These are phyloP conservation scores for Druon quercuslanigerum DNA, from an alignment of 1,140 invertebrate species.

Conservation along the genomic window DNA sequence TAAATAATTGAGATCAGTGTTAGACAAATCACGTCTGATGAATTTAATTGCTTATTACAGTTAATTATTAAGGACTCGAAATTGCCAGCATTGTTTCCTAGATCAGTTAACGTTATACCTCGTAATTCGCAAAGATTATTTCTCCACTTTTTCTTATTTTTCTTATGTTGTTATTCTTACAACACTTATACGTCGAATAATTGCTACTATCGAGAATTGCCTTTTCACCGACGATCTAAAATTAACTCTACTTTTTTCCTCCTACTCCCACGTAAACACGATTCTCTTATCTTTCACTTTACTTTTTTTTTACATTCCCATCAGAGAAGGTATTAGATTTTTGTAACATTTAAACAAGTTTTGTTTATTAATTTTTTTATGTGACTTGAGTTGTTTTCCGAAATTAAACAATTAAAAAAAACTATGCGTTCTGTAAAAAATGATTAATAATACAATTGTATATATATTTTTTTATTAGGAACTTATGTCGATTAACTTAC, in stretches of 20 bases:
- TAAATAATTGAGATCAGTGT: conserved; percentile 38
- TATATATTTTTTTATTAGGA: too few species aligned
- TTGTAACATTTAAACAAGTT: too few species aligned
- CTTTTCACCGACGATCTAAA: not conserved
- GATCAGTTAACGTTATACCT: conserved; percentile 27
- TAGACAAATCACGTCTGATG: conserved; percentile 37
- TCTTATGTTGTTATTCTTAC: not conserved
- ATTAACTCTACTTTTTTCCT: not conserved
- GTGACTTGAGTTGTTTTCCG: too few species aligned
- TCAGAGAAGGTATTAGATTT: too few species aligned
- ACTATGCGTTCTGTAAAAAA: too few species aligned
- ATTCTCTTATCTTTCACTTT: too few species aligned
- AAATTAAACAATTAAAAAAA: too few species aligned
- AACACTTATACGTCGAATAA: not conserved
- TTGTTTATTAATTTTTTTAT: too few species aligned
- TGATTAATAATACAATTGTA: too few species aligned
- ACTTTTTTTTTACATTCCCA: too few species aligned
- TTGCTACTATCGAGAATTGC: not conserved
- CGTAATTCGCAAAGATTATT: conserved; percentile 5
- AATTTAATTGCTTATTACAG: conserved; percentile 45
- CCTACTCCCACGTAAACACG: too few species aligned
- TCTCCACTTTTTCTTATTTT: not conserved
- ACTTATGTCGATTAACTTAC: too few species aligned
- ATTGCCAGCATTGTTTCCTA: conserved; percentile 32
- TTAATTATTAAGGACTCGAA: conserved; percentile 39